Percentiles rank a stretch among this genome's conserved stretches.
phyloP scores from a whole-genome alignment of 2,888 invertebrate genomes.

The Drosophila melanosoma region DNA sequence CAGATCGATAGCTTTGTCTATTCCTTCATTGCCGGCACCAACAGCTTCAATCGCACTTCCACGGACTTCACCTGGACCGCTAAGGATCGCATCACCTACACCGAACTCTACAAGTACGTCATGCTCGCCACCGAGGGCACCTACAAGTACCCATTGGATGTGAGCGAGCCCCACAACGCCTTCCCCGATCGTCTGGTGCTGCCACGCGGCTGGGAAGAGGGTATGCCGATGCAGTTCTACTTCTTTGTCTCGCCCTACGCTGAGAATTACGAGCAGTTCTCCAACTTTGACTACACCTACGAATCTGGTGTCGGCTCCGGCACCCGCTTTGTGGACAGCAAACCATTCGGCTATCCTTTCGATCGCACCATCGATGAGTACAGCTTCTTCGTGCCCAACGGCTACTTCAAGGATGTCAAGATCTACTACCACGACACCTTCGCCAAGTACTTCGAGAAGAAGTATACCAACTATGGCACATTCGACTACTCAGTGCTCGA shows the following conservation, averaged over 20 bases:
- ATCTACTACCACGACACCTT: constrained; percentile 88
- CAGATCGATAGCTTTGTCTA: constrained; percentile 88
- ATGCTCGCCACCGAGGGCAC: constrained; percentile 87
- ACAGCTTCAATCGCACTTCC: constrained; percentile 89
- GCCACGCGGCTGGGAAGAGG: constrained; percentile 89
- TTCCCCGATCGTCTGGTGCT: constrained; percentile 90
- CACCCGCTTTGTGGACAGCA: constrained; percentile 87
- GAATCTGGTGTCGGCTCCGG: constrained; percentile 86
- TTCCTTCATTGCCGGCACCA: constrained; percentile 88
- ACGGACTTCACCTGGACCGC: constrained; percentile 88
- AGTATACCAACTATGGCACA: constrained; percentile 74
- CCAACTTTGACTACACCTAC: constrained; percentile 86
- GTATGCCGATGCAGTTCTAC: constrained; percentile 88
- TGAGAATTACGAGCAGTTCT: constrained; percentile 85
- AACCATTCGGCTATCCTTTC: constrained; percentile 90
- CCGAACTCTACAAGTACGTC: constrained; percentile 88
- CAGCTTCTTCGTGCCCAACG: constrained; percentile 89
- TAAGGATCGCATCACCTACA: constrained; percentile 88
- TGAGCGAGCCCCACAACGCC: constrained; percentile 87
- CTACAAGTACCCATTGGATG: constrained; percentile 86
- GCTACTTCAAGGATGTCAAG: constrained; percentile 88
- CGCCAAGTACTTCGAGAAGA: constrained; percentile 74
- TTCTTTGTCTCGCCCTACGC: constrained; percentile 87
- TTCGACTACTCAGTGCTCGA: constrained; percentile 74
- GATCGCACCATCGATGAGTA: constrained; percentile 88